Evolutionary conservation across 2,888 invertebrate species (phyloP).

Genomic region (Subacronicta megacephala): DNA sequence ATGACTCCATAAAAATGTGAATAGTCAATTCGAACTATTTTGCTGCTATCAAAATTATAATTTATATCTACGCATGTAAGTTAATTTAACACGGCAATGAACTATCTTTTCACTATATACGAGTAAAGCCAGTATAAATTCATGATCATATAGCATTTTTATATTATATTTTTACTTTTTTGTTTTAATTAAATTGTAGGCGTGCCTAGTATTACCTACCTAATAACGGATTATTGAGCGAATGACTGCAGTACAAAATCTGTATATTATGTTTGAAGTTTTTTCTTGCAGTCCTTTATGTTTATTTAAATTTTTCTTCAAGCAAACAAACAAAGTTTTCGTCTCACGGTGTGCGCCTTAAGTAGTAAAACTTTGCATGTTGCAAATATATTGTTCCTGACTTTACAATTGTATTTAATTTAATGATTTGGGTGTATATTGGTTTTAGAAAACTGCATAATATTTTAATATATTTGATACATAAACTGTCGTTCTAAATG

Average conservation of each 20-base stretch:
- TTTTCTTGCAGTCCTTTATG: slow-evolving; percentile 19
- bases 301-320: slow-evolving; percentile 1
- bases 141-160: slow-evolving; percentile 29
- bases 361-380: no score
- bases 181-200: slow-evolving; percentile 15
- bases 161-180: slow-evolving; percentile 20
- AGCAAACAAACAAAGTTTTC: not conserved
- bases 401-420: slow-evolving; percentile 1
- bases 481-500: not conserved
- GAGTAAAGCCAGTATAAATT: slow-evolving; percentile 33
- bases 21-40: slow-evolving; percentile 42
- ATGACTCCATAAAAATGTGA: slow-evolving; percentile 38
- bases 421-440: slow-evolving; percentile 4
- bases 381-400: slow-evolving; percentile 15
- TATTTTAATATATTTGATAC: not conserved
- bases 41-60: slow-evolving; percentile 43
- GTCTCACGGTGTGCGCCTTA: no score
- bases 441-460: slow-evolving; percentile 4
- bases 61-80: slow-evolving; percentile 30
- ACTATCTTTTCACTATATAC: slow-evolving; percentile 13
- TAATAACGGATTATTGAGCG: slow-evolving; percentile 21
- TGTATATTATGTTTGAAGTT: slow-evolving; percentile 48
- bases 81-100: slow-evolving; percentile 29
- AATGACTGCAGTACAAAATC: slow-evolving; percentile 57
- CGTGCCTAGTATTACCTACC: slow-evolving; percentile 14